Conservation (phyloP, 2,797 vertebrate genomes). For the Falco naumanni region DNA sequence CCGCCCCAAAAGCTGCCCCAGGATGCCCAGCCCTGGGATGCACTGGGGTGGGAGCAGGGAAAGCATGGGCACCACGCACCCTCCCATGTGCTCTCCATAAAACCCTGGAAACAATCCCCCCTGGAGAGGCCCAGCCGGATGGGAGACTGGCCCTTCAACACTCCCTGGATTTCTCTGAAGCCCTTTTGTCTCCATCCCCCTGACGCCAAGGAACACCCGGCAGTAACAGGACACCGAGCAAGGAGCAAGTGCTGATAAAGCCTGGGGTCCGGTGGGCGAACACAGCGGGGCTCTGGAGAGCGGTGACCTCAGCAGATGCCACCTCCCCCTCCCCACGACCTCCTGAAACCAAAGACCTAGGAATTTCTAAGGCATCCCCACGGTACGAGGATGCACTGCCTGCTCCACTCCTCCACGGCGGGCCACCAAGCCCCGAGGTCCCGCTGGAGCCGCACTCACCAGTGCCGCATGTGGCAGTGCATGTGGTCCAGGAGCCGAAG, state of each 20-base stretch:
- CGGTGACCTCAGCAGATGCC: background rate
- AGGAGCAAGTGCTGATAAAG: background rate
- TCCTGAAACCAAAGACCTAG: background rate
- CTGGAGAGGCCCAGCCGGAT: background rate
- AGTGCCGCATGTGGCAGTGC: slow-evolving; percentile 89
- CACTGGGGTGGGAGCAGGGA: accelerated
- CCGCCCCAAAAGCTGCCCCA: background rate
- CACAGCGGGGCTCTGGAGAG: accelerated
- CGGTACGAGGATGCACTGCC: accelerated
- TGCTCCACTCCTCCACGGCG: accelerated
- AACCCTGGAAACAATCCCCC: background rate
- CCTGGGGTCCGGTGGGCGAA: accelerated
- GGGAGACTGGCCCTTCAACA: accelerated
- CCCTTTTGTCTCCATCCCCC: background rate
- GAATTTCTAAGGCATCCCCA: background rate
- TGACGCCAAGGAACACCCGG: background rate
- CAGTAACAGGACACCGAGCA: background rate
- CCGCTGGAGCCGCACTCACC: slow-evolving; percentile 67
- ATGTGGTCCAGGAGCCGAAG: slow-evolving; percentile 89
- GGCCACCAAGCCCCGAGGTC: accelerated
- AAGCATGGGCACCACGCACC: accelerated
- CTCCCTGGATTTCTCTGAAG: background rate
- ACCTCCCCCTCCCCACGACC: background rate
- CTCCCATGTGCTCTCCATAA: accelerated
- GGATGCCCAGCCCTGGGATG: accelerated